A percentile compares a stretch with the other conserved stretches of the same genome.
phyloP scores from a whole-genome alignment of 2,113 vertebrate species.

The Fregetta grallaria region DNA sequence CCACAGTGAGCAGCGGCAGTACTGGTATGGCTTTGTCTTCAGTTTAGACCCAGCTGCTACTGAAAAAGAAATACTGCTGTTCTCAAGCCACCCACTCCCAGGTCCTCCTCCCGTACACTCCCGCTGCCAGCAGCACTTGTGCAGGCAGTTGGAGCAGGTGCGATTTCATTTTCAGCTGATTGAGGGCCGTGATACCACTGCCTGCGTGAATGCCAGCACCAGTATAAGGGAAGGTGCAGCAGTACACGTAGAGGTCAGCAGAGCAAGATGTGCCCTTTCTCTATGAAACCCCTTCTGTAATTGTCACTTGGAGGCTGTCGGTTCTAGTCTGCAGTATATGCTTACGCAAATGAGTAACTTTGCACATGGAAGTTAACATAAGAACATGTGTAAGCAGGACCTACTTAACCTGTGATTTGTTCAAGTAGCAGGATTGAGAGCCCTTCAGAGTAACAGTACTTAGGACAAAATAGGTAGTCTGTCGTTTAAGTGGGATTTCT shows the following conservation, averaged over 20 bases:
- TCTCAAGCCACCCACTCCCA: neutral
- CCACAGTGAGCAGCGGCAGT: neutral
- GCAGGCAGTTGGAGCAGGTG: neutral
- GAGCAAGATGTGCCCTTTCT: neutral
- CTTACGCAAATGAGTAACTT: neutral
- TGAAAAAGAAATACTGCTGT: neutral
- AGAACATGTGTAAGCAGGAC: neutral
- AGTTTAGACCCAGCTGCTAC: neutral
- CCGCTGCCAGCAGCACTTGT: neutral
- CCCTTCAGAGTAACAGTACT: neutral
- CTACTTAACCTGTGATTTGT: neutral
- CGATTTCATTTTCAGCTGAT: neutral
- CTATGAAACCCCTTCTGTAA: neutral
- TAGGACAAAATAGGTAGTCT: neutral
- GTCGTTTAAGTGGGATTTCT: neutral
- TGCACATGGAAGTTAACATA: neutral
- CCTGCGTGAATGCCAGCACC: neutral
- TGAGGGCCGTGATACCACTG: neutral
- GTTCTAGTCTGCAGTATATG: neutral
- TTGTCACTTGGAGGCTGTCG: neutral
- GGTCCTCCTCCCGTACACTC: accelerated
- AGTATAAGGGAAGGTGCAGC: neutral
- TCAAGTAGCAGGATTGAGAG: neutral
- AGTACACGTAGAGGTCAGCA: accelerated
- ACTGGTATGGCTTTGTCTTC: neutral